Evolutionary conservation across 2,113 vertebrate genomes (phyloP).

Genomic region (Daubentonia madagascariensis): DNA sequence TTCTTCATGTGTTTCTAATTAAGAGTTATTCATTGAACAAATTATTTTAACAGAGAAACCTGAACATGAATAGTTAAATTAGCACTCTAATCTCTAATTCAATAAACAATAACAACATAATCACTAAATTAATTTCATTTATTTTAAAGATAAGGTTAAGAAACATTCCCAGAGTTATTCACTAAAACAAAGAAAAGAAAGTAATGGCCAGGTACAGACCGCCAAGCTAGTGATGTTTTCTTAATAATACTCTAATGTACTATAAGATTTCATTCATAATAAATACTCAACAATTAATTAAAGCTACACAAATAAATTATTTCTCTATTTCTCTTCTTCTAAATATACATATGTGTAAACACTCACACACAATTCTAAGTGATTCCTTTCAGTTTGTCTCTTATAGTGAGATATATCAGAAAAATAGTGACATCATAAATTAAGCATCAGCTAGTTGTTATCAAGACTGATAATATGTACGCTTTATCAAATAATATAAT

Average conservation of each 20-base stretch:
- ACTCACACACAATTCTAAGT: background rate
- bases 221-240: background rate
- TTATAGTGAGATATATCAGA: background rate
- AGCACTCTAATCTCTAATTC: background rate
- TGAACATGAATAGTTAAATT: background rate
- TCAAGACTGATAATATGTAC: background rate
- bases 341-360: background rate
- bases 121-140: background rate
- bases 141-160: conserved; percentile 19
- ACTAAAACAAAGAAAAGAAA: background rate
- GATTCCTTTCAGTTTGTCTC: background rate
- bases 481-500: background rate
- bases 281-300: background rate
- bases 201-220: background rate
- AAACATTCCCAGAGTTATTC: background rate
- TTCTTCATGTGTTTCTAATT: background rate
- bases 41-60: background rate
- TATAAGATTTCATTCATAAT: background rate
- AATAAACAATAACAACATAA: background rate
- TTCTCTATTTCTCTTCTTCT: background rate
- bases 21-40: background rate
- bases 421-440: background rate
- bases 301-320: background rate
- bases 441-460: background rate
- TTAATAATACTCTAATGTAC: background rate